Evolutionary conservation across 2,888 invertebrate genomes (phyloP).

Genomic region (Aquatica leii): DNA sequence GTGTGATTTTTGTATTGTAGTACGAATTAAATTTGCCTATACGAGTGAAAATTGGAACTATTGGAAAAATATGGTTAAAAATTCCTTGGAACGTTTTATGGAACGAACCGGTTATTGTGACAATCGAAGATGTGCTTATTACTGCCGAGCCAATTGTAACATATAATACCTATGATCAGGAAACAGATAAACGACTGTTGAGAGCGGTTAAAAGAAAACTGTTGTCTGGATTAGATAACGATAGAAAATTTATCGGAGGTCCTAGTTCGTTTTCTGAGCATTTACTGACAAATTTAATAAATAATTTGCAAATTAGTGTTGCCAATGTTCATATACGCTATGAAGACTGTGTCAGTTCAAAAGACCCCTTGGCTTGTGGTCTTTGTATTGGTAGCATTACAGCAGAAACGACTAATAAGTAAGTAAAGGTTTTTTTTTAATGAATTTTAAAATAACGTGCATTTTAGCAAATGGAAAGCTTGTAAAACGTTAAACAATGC

Average conservation of each 20-base stretch:
- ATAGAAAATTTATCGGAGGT: slow-evolving; percentile 67
- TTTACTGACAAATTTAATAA: slow-evolving; percentile 77
- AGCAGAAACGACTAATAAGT: slow-evolving; percentile 84
- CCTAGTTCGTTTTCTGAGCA: slow-evolving; percentile 76
- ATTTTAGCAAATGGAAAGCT: slow-evolving; percentile 78
- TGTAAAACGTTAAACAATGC: slow-evolving; percentile 62
- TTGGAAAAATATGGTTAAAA: slow-evolving; percentile 76
- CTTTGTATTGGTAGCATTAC: slow-evolving; percentile 79
- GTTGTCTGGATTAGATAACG: slow-evolving; percentile 72
- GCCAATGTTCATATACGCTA: slow-evolving; percentile 83
- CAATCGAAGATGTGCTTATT: slow-evolving; percentile 79
- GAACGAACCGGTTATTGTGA: slow-evolving; percentile 75
- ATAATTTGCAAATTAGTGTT: slow-evolving; percentile 81
- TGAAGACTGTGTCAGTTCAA: slow-evolving; percentile 76
- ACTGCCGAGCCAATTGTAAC: slow-evolving; percentile 79
- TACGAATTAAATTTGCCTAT: slow-evolving; percentile 82
- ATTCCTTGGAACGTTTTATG: slow-evolving; percentile 84
- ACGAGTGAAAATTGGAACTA: slow-evolving; percentile 81
- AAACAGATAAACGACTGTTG: slow-evolving; percentile 74
- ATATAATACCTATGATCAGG: slow-evolving; percentile 73
- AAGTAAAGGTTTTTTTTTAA: not conserved
- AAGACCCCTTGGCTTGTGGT: slow-evolving; percentile 76
- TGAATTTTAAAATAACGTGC: no score
- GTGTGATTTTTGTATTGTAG: slow-evolving; percentile 62
- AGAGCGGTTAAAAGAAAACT: slow-evolving; percentile 77